phyloP scores from a whole-genome alignment of 2,113 vertebrate genomes.

The Accipiter cooperii region DNA sequence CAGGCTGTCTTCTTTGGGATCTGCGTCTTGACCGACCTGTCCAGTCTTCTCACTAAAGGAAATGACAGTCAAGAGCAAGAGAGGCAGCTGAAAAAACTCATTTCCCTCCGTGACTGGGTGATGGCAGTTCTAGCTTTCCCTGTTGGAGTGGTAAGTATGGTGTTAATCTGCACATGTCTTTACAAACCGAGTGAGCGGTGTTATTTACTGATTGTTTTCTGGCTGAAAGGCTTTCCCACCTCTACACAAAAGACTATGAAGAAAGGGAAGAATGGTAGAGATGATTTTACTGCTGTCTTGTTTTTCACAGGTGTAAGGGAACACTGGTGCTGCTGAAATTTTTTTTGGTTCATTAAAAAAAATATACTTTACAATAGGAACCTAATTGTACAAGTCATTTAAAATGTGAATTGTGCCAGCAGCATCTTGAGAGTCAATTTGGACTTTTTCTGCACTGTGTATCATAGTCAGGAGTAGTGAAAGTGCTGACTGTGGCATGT shows the following conservation, averaged over 20 bases:
- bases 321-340: background rate
- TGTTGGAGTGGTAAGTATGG: slow-evolving; percentile 87
- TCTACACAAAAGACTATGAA: background rate
- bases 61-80: slow-evolving; percentile 90
- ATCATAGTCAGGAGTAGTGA: background rate
- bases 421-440: background rate
- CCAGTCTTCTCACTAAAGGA: slow-evolving; percentile 91
- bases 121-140: slow-evolving; percentile 96
- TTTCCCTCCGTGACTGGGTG: slow-evolving; percentile 93
- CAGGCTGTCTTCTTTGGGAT: slow-evolving; percentile 95
- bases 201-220: background rate
- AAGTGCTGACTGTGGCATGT: background rate
- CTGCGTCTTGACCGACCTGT: slow-evolving; percentile 93
- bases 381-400: background rate
- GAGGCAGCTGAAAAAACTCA: slow-evolving; percentile 90
- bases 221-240: background rate
- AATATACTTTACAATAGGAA: background rate
- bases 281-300: background rate
- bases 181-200: background rate
- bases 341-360: background rate
- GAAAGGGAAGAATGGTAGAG: background rate
- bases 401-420: background rate
- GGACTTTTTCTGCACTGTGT: background rate
- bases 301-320: background rate
- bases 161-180: background rate